Evolutionary conservation across 2,888 invertebrate genomes (phyloP).

Genomic region (Drosophila sordidula): DNA sequence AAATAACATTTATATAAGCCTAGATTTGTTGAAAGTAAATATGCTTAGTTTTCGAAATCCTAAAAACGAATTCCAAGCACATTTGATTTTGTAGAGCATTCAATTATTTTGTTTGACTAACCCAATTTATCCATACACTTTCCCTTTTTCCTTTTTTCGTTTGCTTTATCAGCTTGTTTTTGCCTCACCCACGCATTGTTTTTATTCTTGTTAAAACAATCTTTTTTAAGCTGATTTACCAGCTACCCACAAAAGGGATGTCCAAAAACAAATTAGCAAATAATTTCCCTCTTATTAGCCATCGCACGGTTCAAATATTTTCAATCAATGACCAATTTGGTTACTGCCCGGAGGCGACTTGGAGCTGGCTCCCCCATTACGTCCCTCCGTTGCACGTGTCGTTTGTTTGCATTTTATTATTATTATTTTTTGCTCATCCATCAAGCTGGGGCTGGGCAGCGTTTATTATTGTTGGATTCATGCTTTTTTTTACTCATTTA

Average conservation of each 20-base stretch:
- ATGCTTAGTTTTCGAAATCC: not conserved
- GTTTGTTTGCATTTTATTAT: conserved; percentile 55
- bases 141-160: conserved; percentile 16
- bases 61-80: not conserved
- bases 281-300: conserved; percentile 70
- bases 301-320: conserved; percentile 53
- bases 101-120: conserved; percentile 7
- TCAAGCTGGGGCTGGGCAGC: conserved; percentile 24
- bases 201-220: conserved; percentile 46
- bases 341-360: conserved; percentile 1
- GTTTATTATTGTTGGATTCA: conserved; percentile 39
- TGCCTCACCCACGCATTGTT: conserved; percentile 33
- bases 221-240: conserved; percentile 69
- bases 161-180: conserved; percentile 58
- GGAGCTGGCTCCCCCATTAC: too few species aligned
- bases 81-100: conserved; percentile 22
- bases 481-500: conserved; percentile 42
- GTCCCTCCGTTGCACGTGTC: conserved; percentile 25
- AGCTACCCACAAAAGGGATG: conserved; percentile 30
- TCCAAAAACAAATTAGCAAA: conserved; percentile 70
- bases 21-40: not conserved
- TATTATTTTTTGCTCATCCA: conserved; percentile 57
- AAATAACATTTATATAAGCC: too few species aligned
- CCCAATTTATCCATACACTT: conserved; percentile 21
- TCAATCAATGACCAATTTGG: conserved; percentile 57